A percentile compares a stretch with the other conserved stretches of the same genome.
Evolutionary conservation across 1,140 invertebrate genomes (phyloP).

Genomic region (Alviniconcha marisindica): DNA sequence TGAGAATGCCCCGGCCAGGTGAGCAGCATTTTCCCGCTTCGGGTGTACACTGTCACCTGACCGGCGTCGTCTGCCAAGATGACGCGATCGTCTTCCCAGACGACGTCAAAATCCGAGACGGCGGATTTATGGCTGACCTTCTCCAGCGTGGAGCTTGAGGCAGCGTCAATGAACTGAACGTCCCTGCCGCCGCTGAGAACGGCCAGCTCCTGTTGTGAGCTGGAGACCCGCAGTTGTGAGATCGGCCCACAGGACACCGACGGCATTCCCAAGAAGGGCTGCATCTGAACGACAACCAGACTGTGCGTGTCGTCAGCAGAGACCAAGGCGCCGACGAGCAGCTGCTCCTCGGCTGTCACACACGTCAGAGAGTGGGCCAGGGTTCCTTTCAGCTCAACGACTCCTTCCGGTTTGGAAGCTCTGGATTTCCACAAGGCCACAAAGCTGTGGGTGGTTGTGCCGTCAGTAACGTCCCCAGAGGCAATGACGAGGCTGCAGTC

Average conservation of each 20-base stretch:
- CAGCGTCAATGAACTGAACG: conserved; percentile 19
- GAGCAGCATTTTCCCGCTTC: background rate
- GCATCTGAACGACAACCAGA: background rate
- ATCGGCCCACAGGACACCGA: background rate
- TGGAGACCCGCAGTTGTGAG: conserved; percentile 9
- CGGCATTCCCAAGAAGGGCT: background rate
- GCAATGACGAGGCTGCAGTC: background rate
- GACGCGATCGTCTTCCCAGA: conserved; percentile 51
- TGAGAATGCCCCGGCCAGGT: background rate
- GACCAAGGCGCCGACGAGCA: background rate
- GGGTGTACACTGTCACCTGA: conserved; percentile 51
- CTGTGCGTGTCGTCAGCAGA: background rate
- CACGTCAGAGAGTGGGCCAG: background rate
- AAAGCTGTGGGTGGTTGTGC: background rate
- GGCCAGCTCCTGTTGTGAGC: background rate
- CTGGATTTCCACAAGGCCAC: conserved; percentile 17
- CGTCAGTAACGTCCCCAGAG: background rate
- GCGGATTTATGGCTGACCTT: background rate
- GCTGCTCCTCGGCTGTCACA: conserved; percentile 16
- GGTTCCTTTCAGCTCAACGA: background rate
- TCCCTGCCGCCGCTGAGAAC: background rate
- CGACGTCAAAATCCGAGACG: conserved; percentile 38
- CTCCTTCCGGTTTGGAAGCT: background rate
- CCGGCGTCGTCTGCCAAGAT: conserved; percentile 54
- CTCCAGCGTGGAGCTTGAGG: background rate